phyloP scores from a whole-genome alignment of 2,797 vertebrate species.

The Silurus aristotelis region DNA sequence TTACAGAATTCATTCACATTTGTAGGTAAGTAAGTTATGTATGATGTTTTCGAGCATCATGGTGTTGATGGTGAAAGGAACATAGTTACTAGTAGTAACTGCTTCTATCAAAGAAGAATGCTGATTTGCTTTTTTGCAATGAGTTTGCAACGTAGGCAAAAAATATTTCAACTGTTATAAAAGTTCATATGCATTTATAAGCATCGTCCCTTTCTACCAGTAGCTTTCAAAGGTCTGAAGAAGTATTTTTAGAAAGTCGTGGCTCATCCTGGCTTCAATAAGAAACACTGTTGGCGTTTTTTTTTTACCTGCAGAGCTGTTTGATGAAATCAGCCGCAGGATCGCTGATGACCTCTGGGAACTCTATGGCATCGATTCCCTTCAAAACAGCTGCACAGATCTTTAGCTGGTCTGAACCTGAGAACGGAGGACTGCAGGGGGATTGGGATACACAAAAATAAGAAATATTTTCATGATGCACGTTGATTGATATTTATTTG shows the following conservation, averaged over 20 bases:
- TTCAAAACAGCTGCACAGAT: slow-evolving; percentile 65
- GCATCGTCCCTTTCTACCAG: background rate
- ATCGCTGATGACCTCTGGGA: slow-evolving; percentile 73
- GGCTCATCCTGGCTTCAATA: background rate
- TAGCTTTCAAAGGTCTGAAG: background rate
- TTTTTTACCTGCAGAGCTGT: slow-evolving; percentile 74
- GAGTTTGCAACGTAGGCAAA: too few species aligned
- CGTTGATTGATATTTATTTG: background rate
- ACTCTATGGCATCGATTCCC: slow-evolving; percentile 74
- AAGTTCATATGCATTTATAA: too few species aligned
- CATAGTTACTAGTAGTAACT: too few species aligned
- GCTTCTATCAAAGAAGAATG: too few species aligned
- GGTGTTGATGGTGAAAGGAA: background rate
- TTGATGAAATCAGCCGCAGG: slow-evolving; percentile 73
- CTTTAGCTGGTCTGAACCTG: slow-evolving; percentile 65
- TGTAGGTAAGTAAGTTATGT: too few species aligned
- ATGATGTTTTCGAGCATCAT: too few species aligned
- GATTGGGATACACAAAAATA: slow-evolving; percentile 8
- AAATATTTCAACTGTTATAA: too few species aligned
- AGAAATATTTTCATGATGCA: background rate
- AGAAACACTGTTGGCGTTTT: background rate
- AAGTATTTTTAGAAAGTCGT: background rate
- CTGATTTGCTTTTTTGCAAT: too few species aligned
- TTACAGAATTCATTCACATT: background rate
- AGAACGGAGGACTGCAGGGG: slow-evolving; percentile 72